phyloP scores from a whole-genome alignment of 2,113 vertebrate genomes.

The Herpetotheres cachinnans region DNA sequence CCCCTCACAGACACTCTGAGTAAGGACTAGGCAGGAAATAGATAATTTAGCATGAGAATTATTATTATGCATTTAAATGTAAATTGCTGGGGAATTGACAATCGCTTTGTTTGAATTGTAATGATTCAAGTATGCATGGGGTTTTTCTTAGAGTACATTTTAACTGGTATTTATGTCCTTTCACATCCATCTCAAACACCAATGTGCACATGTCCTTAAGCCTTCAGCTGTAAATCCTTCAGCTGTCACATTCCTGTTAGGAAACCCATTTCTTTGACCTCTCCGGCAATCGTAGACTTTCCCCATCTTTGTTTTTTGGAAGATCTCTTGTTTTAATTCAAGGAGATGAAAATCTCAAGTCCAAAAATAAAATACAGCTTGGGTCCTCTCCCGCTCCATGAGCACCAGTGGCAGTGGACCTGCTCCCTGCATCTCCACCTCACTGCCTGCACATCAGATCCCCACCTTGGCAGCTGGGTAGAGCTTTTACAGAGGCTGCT shows the following conservation, averaged over 20 bases:
- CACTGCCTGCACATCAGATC: neutral
- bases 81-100: neutral
- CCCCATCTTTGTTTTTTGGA: neutral
- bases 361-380: neutral
- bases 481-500: neutral
- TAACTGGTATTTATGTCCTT: slow-evolving; percentile 5
- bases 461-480: neutral
- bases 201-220: neutral
- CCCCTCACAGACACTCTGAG: neutral
- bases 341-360: neutral
- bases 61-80: slow-evolving; percentile 25
- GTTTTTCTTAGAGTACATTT: slow-evolving; percentile 1
- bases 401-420: neutral
- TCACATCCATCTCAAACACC: neutral
- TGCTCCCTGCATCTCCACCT: neutral
- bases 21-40: neutral
- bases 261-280: slow-evolving; percentile 16
- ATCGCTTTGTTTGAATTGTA: slow-evolving; percentile 39
- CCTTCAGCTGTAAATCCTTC: slow-evolving; percentile 40
- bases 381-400: neutral
- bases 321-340: neutral
- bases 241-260: neutral
- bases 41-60: slow-evolving; percentile 12
- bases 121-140: neutral
- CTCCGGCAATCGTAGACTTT: neutral